These are phyloP conservation scores for Tinea trinotella DNA, from an alignment of 2,888 invertebrate genomes.

Conservation along the genomic window DNA sequence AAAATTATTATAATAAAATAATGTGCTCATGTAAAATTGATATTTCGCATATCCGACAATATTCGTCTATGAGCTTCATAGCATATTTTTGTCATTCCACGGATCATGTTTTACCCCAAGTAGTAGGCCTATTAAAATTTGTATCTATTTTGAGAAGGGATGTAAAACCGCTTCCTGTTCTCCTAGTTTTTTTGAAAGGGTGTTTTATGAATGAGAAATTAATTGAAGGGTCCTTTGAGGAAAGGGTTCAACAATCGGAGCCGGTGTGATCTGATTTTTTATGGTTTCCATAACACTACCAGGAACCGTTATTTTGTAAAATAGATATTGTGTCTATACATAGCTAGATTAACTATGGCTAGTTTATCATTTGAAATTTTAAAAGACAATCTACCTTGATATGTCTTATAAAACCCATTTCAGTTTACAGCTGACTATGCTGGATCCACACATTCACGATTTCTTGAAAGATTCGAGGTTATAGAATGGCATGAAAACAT, in stretches of 20 bases:
- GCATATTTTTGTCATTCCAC: too few relatives aligned
- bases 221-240: constrained; percentile 54
- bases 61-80: too few relatives aligned
- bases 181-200: constrained; percentile 45
- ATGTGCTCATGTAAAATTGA: too few relatives aligned
- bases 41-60: too few relatives aligned
- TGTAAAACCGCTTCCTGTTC: constrained; percentile 40
- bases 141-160: background rate
- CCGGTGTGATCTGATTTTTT: constrained; percentile 17
- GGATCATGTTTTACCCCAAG: too few relatives aligned
- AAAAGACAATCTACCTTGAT: too few relatives aligned
- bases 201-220: constrained; percentile 56
- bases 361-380: constrained; percentile 10
- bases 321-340: background rate
- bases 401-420: too few relatives aligned
- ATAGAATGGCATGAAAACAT: too few relatives aligned
- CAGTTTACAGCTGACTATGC: too few relatives aligned
- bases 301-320: constrained; percentile 3
- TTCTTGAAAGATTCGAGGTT: too few relatives aligned
- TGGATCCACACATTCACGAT: too few relatives aligned
- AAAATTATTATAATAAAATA: too few relatives aligned
- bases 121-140: background rate
- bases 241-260: constrained; percentile 8
- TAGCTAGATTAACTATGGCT: constrained; percentile 8
- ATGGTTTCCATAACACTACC: constrained; percentile 4